Percentiles rank a stretch among this genome's conserved stretches.
Conservation (phyloP, 2,113 vertebrate species). For the Oncorhynchus masou region DNA sequence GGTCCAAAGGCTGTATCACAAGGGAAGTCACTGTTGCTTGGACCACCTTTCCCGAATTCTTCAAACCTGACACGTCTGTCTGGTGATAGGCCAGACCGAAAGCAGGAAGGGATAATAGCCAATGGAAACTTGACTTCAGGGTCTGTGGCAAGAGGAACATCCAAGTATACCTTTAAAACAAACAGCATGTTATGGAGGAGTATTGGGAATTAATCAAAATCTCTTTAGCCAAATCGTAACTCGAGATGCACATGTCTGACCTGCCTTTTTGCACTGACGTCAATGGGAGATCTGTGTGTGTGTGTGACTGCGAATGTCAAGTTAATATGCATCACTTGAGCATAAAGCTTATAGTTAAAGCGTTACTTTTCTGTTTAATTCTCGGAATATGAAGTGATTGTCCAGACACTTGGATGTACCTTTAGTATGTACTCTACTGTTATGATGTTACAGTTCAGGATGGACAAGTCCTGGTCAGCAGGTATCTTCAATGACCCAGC, state of each 20-base stretch:
- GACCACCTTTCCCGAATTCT: conserved; percentile 8
- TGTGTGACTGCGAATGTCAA: too few species aligned
- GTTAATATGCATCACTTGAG: not conserved
- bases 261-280: too few species aligned
- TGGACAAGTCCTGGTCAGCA: conserved; percentile 4
- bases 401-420: conserved; percentile 41
- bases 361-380: not conserved
- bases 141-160: conserved; percentile 68
- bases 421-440: conserved; percentile 65
- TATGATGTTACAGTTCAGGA: conserved; percentile 64
- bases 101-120: conserved; percentile 47
- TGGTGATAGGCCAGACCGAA: not conserved
- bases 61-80: not conserved
- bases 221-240: too few species aligned
- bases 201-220: not conserved
- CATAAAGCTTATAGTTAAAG: not conserved
- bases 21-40: conserved; percentile 45
- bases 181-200: not conserved
- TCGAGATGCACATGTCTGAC: too few species aligned
- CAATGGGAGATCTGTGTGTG: too few species aligned
- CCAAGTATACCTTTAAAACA: conserved; percentile 65
- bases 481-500: conserved; percentile 55
- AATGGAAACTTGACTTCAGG: conserved; percentile 62
- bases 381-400: not conserved
- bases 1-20: not conserved